Evolutionary conservation across 2,797 vertebrate species (phyloP).

Genomic region (Gephyroberyx darwinii): DNA sequence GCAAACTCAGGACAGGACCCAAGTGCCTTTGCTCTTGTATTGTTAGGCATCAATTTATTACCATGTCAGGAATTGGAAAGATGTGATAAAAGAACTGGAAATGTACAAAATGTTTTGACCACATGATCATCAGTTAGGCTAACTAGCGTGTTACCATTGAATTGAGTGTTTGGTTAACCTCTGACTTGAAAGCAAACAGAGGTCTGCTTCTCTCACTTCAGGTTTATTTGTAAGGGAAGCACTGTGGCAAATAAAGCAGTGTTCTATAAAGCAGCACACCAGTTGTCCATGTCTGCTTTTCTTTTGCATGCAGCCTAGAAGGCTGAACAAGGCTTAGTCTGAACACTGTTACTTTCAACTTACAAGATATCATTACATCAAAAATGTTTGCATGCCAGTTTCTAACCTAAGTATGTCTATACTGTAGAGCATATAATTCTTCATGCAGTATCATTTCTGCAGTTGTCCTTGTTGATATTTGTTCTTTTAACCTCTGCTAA

Average conservation of each 20-base stretch:
- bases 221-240: background rate
- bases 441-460: slow-evolving; percentile 45
- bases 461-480: slow-evolving; percentile 54
- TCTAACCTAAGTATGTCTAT: slow-evolving; percentile 22
- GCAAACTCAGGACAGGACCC: no score
- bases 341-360: slow-evolving; percentile 29
- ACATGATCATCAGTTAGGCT: no score
- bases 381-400: slow-evolving; percentile 63
- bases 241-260: background rate
- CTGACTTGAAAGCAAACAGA: no score
- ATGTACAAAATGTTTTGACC: no score
- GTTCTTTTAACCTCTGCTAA: slow-evolving; percentile 68
- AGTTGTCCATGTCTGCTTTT: slow-evolving; percentile 9
- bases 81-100: no score
- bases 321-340: slow-evolving; percentile 5
- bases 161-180: no score
- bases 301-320: background rate
- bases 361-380: slow-evolving; percentile 13
- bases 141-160: no score
- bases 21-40: no score
- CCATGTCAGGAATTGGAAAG: no score
- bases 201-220: no score
- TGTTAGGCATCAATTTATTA: no score
- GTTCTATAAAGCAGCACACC: slow-evolving; percentile 15
- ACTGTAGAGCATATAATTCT: slow-evolving; percentile 9